Base-by-base conservation (phyloP, 2,888 invertebrate genomes). In the Argyresthia albistria region DNA sequence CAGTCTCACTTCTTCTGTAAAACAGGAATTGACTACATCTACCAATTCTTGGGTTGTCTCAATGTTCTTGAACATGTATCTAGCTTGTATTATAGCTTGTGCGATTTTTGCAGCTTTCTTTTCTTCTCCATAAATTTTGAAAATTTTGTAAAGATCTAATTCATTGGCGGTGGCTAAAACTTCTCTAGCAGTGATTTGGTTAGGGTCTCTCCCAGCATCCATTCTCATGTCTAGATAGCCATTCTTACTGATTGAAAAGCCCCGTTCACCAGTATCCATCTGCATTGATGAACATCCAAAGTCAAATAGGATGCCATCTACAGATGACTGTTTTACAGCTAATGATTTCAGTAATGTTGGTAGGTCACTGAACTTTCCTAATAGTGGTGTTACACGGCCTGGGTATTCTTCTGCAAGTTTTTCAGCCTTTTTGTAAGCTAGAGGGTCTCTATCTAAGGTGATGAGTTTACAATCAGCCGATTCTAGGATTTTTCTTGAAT, bases 241-340 rank as follows among this genome's bases (percentile, higher is more conserved):
- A 83, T 97, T 91, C 71, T 91, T 91, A 49, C 91, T 93, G 0
- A 97, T 68, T 8, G 96, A 92, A 80, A 98, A 98, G 0, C 98
- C 98, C 65, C 98, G 89, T 14, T 90, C 88, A 0, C 92, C 90
- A 58, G 88, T 88, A 70, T 97, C 95, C 70, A 97, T 92, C 76
- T 98, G 98, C 96, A 98, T 97, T 0, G 97, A 97, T 0, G 98
- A 98, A 66, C 95, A 95, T 8, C 98, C 98, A 75, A 95, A 94
- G 80, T 98, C 98, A 80, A 97, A 96, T 16, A 98, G 73, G 53
- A 97, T 91, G 0, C 94, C 96, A 88, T 98, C 97, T 37, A 98
- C 84, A 51, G 92, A 91, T 54, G 90, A 90, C 55, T 89, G 89
- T 35, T 70, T 68, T n/a, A 95, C 78, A 36, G 89, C 86, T 15